phyloP scores from a whole-genome alignment of 2,888 invertebrate genomes.

The Frankliniella intonsa region DNA sequence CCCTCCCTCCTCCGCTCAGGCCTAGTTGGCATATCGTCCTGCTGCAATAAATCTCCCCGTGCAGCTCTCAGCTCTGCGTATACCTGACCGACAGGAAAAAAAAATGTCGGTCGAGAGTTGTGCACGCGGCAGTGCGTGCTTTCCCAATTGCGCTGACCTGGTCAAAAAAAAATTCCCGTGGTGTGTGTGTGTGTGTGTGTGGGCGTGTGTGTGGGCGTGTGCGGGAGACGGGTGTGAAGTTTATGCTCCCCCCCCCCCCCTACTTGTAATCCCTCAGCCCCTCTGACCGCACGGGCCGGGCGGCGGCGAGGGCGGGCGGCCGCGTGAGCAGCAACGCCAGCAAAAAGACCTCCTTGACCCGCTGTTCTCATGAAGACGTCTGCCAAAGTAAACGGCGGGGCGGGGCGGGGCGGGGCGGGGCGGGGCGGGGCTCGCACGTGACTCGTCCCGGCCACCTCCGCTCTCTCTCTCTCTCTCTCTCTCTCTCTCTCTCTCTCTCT shows the following conservation, averaged over 20 bases:
- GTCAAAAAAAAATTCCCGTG: neutral
- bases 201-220: neutral
- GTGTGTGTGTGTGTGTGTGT: too few species aligned
- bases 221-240: neutral
- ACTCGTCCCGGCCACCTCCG: neutral
- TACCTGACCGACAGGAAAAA: neutral
- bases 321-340: too few species aligned
- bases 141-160: neutral
- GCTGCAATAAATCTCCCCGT: too few species aligned
- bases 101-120: neutral
- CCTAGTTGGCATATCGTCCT: neutral
- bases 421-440: neutral
- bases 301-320: too few species aligned
- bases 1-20: neutral
- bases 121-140: neutral
- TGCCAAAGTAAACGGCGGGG: neutral
- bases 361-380: constrained; percentile 5
- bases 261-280: too few species aligned
- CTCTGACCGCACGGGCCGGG: too few species aligned
- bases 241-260: neutral
- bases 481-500: neutral
- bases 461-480: neutral
- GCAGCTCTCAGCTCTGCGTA: neutral
- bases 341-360: neutral
- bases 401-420: too few species aligned